A percentile compares a stretch with the other conserved stretches of the same genome.
These are phyloP conservation scores for Liasis olivaceus DNA, from an alignment of 2,797 vertebrate species.

Conservation along the genomic window DNA sequence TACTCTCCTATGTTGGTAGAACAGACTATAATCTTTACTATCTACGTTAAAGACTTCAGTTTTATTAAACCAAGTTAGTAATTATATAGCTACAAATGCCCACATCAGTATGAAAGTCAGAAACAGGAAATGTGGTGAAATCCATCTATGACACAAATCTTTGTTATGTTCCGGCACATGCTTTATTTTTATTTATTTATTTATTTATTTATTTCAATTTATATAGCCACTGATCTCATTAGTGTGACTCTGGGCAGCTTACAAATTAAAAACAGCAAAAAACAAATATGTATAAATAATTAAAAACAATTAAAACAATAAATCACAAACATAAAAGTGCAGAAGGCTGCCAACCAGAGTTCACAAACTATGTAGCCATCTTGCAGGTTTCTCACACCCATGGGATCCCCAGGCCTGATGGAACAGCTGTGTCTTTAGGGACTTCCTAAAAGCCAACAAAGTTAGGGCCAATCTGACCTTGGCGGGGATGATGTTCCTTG, in stretches of 20 bases:
- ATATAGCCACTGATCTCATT: not conserved
- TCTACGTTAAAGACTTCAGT: not conserved
- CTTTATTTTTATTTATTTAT: not conserved
- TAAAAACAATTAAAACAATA: not conserved
- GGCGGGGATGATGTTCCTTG: not conserved
- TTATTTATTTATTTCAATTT: not conserved
- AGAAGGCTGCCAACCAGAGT: not conserved
- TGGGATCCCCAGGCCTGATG: not conserved
- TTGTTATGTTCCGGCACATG: not conserved
- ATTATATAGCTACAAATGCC: not conserved
- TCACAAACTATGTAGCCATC: not conserved
- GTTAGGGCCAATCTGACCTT: not conserved
- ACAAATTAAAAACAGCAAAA: not conserved
- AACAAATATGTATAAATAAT: not conserved
- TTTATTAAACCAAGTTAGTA: not conserved
- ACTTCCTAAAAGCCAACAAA: not conserved
- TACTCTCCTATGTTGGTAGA: not conserved
- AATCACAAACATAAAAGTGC: not conserved
- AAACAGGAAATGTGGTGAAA: not conserved
- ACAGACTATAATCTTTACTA: not conserved
- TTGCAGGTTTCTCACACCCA: not conserved
- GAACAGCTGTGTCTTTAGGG: not conserved
- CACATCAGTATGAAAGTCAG: not conserved
- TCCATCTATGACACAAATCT: not conserved
- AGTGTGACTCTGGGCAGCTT: not conserved